These are phyloP conservation scores for Cygnus atratus DNA, from an alignment of 2,113 vertebrate species.

Conservation along the genomic window DNA sequence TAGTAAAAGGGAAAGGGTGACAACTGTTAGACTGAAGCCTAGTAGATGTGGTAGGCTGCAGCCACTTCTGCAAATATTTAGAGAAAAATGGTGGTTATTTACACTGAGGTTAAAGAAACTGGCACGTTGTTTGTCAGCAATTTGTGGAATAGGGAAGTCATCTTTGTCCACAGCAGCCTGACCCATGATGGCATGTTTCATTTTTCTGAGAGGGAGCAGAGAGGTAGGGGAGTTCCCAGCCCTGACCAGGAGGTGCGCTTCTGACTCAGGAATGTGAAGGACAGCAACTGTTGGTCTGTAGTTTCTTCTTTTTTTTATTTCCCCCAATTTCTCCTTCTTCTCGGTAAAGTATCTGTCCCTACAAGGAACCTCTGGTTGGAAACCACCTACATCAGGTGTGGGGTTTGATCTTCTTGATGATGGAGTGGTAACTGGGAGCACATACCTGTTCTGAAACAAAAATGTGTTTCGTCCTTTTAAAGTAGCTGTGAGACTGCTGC, in stretches of 20 bases:
- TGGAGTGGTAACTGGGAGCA: background rate
- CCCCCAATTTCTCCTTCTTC: rapidly evolving
- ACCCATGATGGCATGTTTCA: background rate
- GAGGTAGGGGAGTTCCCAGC: background rate
- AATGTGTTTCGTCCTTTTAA: background rate
- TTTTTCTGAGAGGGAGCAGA: background rate
- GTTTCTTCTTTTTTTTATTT: too few species aligned
- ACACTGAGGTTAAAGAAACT: background rate
- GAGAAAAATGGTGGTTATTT: background rate
- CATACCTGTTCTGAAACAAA: background rate
- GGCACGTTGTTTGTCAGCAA: background rate
- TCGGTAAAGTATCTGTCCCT: background rate
- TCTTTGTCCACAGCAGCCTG: background rate
- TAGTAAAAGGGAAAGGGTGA: background rate
- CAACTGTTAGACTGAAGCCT: background rate
- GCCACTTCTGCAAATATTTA: background rate
- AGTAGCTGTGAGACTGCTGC: background rate
- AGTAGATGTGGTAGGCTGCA: background rate
- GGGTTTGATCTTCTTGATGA: background rate
- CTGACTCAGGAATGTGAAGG: background rate
- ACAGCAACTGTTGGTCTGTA: background rate
- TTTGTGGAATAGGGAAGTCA: background rate
- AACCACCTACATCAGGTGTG: background rate
- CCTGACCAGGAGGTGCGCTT: background rate
- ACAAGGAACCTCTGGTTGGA: background rate